Evolutionary conservation across 2,888 invertebrate genomes (phyloP).

Genomic region (Nebria salina): DNA sequence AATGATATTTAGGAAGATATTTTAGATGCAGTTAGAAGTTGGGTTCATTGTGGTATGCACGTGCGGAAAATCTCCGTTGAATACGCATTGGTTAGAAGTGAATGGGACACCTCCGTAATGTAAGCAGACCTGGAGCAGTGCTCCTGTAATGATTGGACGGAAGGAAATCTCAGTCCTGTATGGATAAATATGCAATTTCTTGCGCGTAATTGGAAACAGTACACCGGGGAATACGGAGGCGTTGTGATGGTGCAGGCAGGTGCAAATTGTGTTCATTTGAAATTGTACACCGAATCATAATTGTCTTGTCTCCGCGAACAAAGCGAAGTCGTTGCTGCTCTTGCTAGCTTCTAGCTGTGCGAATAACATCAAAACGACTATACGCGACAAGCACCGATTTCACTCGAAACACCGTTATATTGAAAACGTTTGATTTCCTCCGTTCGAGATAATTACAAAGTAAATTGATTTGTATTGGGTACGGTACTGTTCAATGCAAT

Average conservation of each 20-base stretch:
- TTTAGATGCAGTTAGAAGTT: neutral
- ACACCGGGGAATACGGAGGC: constrained; percentile 43
- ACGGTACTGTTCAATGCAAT: constrained; percentile 19
- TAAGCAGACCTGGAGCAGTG: neutral
- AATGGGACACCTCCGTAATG: neutral
- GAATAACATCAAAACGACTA: constrained; percentile 3
- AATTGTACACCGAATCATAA: constrained; percentile 46
- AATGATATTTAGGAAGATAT: neutral
- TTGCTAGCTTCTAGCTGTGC: neutral
- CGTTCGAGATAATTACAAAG: constrained; percentile 36
- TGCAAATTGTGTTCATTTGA: constrained; percentile 47
- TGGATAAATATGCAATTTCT: constrained; percentile 46
- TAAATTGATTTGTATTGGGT: constrained; percentile 38
- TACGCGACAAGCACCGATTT: constrained; percentile 17
- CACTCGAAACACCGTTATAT: constrained; percentile 22
- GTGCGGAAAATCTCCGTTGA: constrained; percentile 11
- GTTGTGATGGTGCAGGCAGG: constrained; percentile 43
- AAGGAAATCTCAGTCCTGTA: constrained; percentile 36
- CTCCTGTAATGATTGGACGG: constrained; percentile 33
- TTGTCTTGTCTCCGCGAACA: constrained; percentile 35
- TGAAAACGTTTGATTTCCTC: constrained; percentile 31
- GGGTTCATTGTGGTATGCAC: constrained; percentile 28
- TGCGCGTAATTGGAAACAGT: constrained; percentile 44
- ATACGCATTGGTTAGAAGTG: neutral
- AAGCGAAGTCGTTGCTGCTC: constrained; percentile 11